Evolutionary conservation across 2,888 invertebrate species (phyloP).

Genomic region (Drosophila algonquin): DNA sequence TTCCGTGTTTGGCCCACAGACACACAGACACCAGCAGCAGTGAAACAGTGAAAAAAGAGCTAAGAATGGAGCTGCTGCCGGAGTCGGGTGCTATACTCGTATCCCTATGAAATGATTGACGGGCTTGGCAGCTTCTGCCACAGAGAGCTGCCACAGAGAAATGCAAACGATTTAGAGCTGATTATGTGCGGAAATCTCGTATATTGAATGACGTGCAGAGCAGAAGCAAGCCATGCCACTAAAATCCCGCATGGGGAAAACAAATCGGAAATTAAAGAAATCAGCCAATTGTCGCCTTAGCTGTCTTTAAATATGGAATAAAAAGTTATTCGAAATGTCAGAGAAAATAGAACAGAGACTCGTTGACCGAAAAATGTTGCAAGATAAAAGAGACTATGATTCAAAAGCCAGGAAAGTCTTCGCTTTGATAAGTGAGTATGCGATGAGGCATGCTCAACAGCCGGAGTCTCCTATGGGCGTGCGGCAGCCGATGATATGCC

Average conservation of each 20-base stretch:
- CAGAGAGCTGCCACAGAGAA: slow-evolving; percentile 33
- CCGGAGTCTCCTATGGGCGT: no score
- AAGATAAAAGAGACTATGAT: neutral
- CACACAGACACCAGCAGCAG: no score
- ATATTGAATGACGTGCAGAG: neutral
- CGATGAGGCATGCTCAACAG: no score
- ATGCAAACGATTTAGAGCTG: slow-evolving; percentile 19
- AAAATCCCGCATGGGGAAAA: neutral
- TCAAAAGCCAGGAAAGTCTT: neutral
- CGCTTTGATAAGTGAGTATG: no score
- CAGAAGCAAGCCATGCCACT: neutral
- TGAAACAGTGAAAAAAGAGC: slow-evolving; percentile 9
- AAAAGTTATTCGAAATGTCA: neutral
- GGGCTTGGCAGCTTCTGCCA: slow-evolving; percentile 71
- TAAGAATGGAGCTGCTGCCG: slow-evolving; percentile 32
- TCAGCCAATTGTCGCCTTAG: neutral
- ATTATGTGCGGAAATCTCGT: slow-evolving; percentile 1
- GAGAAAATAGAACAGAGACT: no score
- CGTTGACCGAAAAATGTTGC: no score
- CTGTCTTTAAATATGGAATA: neutral
- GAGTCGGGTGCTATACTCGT: slow-evolving; percentile 43
- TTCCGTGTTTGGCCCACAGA: slow-evolving; percentile 36
- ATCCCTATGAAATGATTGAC: slow-evolving; percentile 53
- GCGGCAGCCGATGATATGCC: no score
- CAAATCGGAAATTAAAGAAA: neutral